These are phyloP conservation scores for Tenthredo livida DNA, from an alignment of 2,888 invertebrate genomes.

Conservation along the genomic window DNA sequence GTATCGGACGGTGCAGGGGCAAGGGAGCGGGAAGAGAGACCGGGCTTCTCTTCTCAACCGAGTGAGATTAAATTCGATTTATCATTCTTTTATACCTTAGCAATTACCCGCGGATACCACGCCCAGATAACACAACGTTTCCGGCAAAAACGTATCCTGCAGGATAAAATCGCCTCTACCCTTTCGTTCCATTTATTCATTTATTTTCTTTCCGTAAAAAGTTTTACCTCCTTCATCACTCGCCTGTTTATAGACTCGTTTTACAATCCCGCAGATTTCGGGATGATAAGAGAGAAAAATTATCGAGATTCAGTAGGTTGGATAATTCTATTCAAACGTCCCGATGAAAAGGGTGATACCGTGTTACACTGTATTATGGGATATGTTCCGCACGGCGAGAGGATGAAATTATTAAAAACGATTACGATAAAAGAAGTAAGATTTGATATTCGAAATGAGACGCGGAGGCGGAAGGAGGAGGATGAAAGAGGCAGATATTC, in stretches of 20 bases:
- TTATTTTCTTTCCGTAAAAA: neutral
- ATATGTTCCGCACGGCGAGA: neutral
- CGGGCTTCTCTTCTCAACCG: neutral
- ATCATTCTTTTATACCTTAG: constrained; percentile 40
- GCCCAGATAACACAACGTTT: neutral
- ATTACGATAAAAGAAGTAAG: neutral
- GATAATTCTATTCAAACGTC: neutral
- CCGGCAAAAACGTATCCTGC: neutral
- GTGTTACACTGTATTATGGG: neutral
- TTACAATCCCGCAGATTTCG: neutral
- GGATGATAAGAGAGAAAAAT: neutral
- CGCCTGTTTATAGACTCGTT: neutral
- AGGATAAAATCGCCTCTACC: neutral
- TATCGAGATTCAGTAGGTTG: neutral
- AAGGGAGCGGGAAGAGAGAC: neutral
- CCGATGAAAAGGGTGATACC: neutral
- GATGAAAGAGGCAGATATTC: neutral
- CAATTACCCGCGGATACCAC: constrained; percentile 15
- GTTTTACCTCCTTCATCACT: neutral
- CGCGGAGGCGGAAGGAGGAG: neutral
- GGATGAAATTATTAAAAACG: neutral
- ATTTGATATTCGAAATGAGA: constrained; percentile 15
- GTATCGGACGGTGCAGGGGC: neutral
- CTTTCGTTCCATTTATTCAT: constrained; percentile 14
- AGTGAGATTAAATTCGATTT: constrained; percentile 39